Percentiles rank a stretch among this genome's conserved stretches.
Evolutionary conservation across 30 jellyfish, hydroid and myxozoan genomes (phyloP).

Genomic region (Hydra vulgaris): DNA sequence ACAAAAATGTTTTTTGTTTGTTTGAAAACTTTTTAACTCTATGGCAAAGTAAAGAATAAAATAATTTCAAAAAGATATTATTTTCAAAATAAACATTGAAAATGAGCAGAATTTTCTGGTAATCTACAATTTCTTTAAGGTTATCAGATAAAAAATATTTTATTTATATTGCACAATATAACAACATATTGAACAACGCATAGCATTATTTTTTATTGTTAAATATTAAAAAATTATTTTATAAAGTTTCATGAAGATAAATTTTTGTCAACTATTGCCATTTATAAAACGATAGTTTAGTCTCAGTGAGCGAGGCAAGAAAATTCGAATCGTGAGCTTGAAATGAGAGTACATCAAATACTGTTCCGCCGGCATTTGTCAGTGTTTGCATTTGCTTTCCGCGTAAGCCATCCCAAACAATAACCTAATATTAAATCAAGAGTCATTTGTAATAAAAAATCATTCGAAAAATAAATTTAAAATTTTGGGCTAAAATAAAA

Average conservation of each 20-base stretch:
- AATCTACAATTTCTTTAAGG: too few species aligned
- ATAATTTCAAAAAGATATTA: too few species aligned
- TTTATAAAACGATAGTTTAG: slow-evolving; percentile 27
- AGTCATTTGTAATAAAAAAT: not conserved
- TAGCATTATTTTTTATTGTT: too few species aligned
- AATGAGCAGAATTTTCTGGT: too few species aligned
- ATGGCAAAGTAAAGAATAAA: too few species aligned
- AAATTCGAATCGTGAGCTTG: slow-evolving; percentile 35
- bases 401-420: slow-evolving; percentile 61
- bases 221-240: too few species aligned
- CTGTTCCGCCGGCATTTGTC: slow-evolving; percentile 43
- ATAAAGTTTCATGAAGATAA: not conserved
- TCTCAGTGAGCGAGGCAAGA: slow-evolving; percentile 60
- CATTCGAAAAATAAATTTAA: not conserved
- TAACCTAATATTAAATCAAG: slow-evolving; percentile 20
- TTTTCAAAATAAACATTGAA: too few species aligned
- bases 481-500: not conserved
- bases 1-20: too few species aligned
- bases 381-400: slow-evolving; percentile 54
- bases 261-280: slow-evolving; percentile 24
- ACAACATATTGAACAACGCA: too few species aligned
- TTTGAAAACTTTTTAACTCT: too few species aligned
- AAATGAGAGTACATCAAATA: slow-evolving; percentile 47
- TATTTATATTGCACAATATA: too few species aligned
- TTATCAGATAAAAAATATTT: too few species aligned